Evolutionary conservation across 2,797 vertebrate genomes (phyloP).

Genomic region (Morus bassanus): DNA sequence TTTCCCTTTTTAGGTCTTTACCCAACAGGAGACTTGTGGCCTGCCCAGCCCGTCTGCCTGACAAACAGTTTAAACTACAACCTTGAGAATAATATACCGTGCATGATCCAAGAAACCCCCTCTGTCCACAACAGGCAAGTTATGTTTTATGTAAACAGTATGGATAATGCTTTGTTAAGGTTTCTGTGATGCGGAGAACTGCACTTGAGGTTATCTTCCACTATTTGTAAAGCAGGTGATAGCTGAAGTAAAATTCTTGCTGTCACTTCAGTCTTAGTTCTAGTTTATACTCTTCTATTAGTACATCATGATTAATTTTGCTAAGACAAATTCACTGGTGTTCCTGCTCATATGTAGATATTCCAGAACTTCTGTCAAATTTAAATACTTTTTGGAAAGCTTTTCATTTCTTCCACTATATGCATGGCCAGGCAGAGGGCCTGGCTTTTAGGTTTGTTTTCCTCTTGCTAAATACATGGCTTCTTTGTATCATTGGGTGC

Average conservation of each 20-base stretch:
- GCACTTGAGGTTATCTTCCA: not conserved
- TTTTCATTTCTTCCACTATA: not conserved
- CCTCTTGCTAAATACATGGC: not conserved
- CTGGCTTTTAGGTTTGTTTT: not conserved
- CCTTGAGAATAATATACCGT: constrained; percentile 80
- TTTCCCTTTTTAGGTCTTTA: constrained; percentile 75
- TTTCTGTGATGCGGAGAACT: not conserved
- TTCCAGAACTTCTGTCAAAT: not conserved
- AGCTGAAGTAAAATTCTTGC: not conserved
- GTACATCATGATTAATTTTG: not conserved
- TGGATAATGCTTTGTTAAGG: not conserved
- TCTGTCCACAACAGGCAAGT: constrained; percentile 84
- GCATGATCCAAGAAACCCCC: constrained; percentile 79
- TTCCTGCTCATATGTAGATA: not conserved
- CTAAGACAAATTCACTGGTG: not conserved
- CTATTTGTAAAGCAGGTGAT: not conserved
- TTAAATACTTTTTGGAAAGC: not conserved
- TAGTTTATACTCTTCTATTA: not conserved
- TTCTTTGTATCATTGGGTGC: not conserved
- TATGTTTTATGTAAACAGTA: not conserved
- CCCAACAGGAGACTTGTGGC: constrained; percentile 85
- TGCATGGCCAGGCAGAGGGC: not conserved
- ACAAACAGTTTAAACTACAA: constrained; percentile 89
- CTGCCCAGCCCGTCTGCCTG: constrained; percentile 85
- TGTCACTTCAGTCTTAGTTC: not conserved